A percentile compares a stretch with the other conserved stretches of the same genome.
phyloP scores from a whole-genome alignment of 2,113 vertebrate species.

The Elachura formosa region DNA sequence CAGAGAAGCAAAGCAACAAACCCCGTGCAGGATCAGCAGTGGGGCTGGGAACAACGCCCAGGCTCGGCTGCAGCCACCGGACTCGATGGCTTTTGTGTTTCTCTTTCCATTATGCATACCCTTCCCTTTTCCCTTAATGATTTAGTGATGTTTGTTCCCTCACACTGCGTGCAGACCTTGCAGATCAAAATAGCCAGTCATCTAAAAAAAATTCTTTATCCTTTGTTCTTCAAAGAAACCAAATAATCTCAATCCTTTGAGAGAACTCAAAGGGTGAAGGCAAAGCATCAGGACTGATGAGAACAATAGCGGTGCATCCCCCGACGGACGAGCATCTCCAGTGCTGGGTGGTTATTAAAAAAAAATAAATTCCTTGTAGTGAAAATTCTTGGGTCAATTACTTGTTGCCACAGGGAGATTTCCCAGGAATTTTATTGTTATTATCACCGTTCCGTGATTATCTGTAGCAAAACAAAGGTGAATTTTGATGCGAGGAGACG shows the following conservation, averaged over 20 bases:
- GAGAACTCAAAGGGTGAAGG: slow-evolving; percentile 71
- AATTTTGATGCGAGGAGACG: slow-evolving; percentile 2
- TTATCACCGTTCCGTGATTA: slow-evolving; percentile 20
- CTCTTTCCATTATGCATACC: slow-evolving; percentile 66
- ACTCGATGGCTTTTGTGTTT: slow-evolving; percentile 21
- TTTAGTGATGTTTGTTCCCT: slow-evolving; percentile 71
- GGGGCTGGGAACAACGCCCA: background rate
- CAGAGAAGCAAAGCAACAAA: background rate
- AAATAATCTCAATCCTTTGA: slow-evolving; percentile 70
- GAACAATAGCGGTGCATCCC: slow-evolving; percentile 63
- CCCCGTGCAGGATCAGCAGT: background rate
- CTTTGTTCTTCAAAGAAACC: slow-evolving; percentile 72
- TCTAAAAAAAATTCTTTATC: slow-evolving; percentile 58
- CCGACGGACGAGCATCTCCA: slow-evolving; percentile 35
- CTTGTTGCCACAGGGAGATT: slow-evolving; percentile 65
- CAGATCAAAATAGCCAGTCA: slow-evolving; percentile 72
- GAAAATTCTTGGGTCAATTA: slow-evolving; percentile 69
- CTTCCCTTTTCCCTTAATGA: slow-evolving; percentile 64
- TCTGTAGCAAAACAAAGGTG: slow-evolving; percentile 30
- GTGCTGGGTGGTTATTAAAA: slow-evolving; percentile 61
- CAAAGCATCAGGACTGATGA: slow-evolving; percentile 61
- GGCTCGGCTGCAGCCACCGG: background rate
- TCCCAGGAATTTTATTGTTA: slow-evolving; percentile 47
- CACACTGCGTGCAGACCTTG: slow-evolving; percentile 62
- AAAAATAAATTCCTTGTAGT: slow-evolving; percentile 14